Evolutionary conservation across 2,113 vertebrate species (phyloP).

Genomic region (Peromyscus polionotus): DNA sequence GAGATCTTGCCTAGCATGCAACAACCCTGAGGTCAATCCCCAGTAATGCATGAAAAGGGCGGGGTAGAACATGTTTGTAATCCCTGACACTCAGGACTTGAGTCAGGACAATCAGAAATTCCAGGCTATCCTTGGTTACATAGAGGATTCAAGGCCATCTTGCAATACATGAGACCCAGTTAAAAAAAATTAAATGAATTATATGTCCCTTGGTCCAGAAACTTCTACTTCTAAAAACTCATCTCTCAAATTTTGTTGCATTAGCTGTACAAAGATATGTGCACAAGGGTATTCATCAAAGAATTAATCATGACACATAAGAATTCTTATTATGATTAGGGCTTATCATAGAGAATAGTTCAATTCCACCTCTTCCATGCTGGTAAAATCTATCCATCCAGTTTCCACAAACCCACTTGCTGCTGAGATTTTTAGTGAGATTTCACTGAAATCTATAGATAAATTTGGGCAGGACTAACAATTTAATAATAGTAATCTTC

Average conservation of each 20-base stretch:
- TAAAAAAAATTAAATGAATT: neutral
- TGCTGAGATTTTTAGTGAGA: neutral
- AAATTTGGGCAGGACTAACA: neutral
- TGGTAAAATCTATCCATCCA: conserved; percentile 17
- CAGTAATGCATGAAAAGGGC: neutral
- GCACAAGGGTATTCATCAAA: neutral
- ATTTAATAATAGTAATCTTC: conserved; percentile 15
- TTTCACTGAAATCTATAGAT: conserved; percentile 12
- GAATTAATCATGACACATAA: neutral
- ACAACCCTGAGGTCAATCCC: neutral
- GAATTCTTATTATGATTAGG: neutral
- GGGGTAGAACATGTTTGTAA: fast-evolving
- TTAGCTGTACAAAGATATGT: neutral
- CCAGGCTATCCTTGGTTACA: neutral
- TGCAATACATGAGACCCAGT: neutral
- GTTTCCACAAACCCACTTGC: conserved; percentile 7
- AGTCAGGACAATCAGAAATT: neutral
- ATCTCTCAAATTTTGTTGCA: neutral
- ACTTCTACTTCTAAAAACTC: neutral
- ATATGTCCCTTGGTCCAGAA: neutral
- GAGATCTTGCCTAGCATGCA: neutral
- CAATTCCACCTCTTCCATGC: neutral
- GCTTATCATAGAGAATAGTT: neutral
- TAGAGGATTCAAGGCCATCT: neutral
- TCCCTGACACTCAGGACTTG: neutral